Conservation (phyloP, 2,888 invertebrate species). For the Chaetogeoica ovagalla region DNA sequence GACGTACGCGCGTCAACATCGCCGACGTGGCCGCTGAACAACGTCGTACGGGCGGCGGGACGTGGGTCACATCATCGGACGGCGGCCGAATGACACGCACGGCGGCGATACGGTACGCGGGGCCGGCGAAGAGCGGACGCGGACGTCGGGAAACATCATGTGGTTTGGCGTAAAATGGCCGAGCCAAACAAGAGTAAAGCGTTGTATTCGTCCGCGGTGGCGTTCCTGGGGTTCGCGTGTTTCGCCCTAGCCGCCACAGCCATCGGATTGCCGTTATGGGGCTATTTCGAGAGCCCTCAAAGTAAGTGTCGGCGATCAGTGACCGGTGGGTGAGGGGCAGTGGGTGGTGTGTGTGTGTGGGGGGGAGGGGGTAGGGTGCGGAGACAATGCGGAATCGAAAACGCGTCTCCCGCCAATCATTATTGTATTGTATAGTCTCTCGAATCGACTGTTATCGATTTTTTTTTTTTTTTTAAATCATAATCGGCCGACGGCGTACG, state of each 20-base stretch:
- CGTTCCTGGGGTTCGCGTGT: slow-evolving; percentile 74
- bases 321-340: no score
- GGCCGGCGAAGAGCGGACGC: slow-evolving; percentile 1
- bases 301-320: slow-evolving; percentile 61
- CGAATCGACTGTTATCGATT: no score
- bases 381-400: no score
- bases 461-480: no score
- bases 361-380: no score
- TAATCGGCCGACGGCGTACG: no score
- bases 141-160: slow-evolving; percentile 51
- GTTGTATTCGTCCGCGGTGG: slow-evolving; percentile 71
- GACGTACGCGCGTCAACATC: background rate
- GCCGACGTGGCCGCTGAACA: background rate
- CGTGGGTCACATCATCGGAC: background rate
- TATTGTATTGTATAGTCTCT: no score
- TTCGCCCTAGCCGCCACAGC: slow-evolving; percentile 81
- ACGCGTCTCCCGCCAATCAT: no score
- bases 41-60: background rate
- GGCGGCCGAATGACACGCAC: slow-evolving; percentile 25
- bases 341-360: no score
- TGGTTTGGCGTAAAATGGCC: slow-evolving; percentile 61
- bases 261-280: slow-evolving; percentile 84
- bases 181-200: slow-evolving; percentile 63
- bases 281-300: slow-evolving; percentile 76
- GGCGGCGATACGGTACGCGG: background rate